These are phyloP conservation scores for Margaritifera margaritifera DNA, from an alignment of 2,888 invertebrate genomes.

Conservation along the genomic window DNA sequence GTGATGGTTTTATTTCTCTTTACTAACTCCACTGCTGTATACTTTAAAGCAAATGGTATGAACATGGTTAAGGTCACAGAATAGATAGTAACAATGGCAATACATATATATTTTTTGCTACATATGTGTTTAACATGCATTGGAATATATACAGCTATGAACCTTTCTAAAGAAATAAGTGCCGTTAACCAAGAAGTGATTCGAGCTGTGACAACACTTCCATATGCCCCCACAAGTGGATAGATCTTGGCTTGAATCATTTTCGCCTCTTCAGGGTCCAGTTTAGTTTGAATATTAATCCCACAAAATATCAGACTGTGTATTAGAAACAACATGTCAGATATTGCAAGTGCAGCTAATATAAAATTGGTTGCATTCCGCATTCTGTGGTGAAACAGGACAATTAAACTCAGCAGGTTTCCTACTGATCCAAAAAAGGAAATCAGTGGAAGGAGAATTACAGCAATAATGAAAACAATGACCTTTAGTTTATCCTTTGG, in stretches of 20 bases:
- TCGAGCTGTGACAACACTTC: conserved; percentile 58
- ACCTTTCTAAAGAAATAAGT: conserved; percentile 56
- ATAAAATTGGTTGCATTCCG: conserved; percentile 56
- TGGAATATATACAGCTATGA: conserved; percentile 63
- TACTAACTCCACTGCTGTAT: conserved; percentile 29
- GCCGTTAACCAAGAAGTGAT: conserved; percentile 60
- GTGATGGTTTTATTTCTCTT: conserved; percentile 36
- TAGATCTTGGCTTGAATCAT: conserved; percentile 42
- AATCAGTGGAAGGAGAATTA: conserved; percentile 50
- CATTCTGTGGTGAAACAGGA: conserved; percentile 57
- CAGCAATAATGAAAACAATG: conserved; percentile 47
- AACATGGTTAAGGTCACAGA: conserved; percentile 52
- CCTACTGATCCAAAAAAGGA: conserved; percentile 57
- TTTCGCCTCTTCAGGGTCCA: conserved; percentile 41
- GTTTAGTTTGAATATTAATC: conserved; percentile 44
- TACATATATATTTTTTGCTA: conserved; percentile 44
- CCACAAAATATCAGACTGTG: conserved; percentile 52
- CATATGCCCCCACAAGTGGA: conserved; percentile 56
- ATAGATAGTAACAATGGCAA: conserved; percentile 51
- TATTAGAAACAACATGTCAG: conserved; percentile 56
- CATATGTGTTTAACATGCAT: conserved; percentile 59
- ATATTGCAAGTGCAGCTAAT: conserved; percentile 56
- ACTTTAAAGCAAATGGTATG: conserved; percentile 58
- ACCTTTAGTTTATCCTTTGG: conserved; percentile 26
- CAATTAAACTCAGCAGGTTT: conserved; percentile 55